Percentiles rank a stretch among this genome's conserved stretches.
Evolutionary conservation across 2,113 vertebrate genomes (phyloP).

Genomic region (Oreochromis niloticus): DNA sequence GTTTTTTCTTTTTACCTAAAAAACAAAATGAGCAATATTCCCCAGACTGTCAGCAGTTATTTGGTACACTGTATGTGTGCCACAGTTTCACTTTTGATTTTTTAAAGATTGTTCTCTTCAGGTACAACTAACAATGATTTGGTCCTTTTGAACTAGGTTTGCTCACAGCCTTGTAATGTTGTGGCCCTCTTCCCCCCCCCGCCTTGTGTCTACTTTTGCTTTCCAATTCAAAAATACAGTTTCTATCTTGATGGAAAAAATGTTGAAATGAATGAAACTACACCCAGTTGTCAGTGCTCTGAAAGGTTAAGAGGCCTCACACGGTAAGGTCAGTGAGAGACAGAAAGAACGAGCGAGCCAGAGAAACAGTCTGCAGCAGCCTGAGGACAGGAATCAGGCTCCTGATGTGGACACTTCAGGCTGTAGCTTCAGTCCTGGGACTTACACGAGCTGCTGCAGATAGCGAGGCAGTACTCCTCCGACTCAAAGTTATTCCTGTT

Average conservation of each 20-base stretch:
- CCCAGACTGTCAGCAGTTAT: background rate
- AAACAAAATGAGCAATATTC: background rate
- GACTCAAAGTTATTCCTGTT: slow-evolving; percentile 99
- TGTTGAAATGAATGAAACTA: background rate
- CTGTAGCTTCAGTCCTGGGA: slow-evolving; percentile 15
- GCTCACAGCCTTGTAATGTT: background rate
- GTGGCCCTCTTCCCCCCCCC: background rate
- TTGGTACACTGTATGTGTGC: background rate
- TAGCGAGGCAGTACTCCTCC: slow-evolving; percentile 96
- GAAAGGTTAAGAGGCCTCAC: slow-evolving; percentile 20
- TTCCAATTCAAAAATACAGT: background rate
- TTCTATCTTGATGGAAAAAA: background rate
- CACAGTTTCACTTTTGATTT: background rate
- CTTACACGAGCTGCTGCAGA: slow-evolving; percentile 98
- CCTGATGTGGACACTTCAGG: background rate
- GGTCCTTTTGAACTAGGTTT: background rate
- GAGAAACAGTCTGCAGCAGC: slow-evolving; percentile 19
- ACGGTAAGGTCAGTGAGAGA: background rate
- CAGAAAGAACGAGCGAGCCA: background rate
- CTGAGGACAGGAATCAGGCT: slow-evolving; percentile 16
- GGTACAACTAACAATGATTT: background rate
- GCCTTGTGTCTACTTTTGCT: background rate
- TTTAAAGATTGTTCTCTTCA: background rate
- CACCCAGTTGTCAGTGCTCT: background rate
- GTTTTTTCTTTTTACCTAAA: background rate